Base-by-base conservation (phyloP, 2,888 invertebrate genomes). In the Mesoligia furuncula region DNA sequence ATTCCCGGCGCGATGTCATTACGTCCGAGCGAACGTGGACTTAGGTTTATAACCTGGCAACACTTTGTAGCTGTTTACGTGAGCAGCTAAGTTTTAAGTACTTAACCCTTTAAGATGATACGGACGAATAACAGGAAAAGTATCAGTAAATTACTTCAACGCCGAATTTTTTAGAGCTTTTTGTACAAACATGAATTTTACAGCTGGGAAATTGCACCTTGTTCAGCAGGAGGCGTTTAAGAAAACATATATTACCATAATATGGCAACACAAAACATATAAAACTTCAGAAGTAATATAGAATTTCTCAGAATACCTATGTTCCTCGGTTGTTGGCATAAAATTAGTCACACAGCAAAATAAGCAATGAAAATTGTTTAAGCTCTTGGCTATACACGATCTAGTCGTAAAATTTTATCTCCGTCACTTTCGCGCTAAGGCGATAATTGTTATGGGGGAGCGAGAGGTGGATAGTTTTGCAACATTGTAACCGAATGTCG, bases 291-390 rank as follows among this genome's bases (percentile, higher is more conserved):
- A 69, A 85, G 85, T 85, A 84, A 83, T 85, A 86, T 83, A 87
- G 77, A 87, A 87, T 88, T 89, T 94, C 94, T 92, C 84, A 80
- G 93, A 94, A 95, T 90, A 88, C 90, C 90, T 84, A 79, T 68
- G 72, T 80, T 90, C 87, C 90, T 89, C 87, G 87, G 85, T 90
- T 91, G 92, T 92, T 91, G 91, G 94, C 91, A 94, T 95, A 94
- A 95, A 95, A 95, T 95, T 95, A 95, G 95, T 95, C 94, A 92
- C 91, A 87, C 91, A 86, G 90, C 94, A 95, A 95, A 95, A 95
- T 95, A 94, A 95, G 95, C 94, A 94, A 95, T 95, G 93, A 93
- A 88, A 95, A 94, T 90, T 91, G 90, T 91, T 93, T 92, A 92
- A 92, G 92, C 93, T 94, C 93, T 93, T 89, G 89, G 93, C 93